A percentile compares a stretch with the other conserved stretches of the same genome.
phyloP scores from a whole-genome alignment of 2,888 invertebrate genomes.

The Ophion slaviceki region DNA sequence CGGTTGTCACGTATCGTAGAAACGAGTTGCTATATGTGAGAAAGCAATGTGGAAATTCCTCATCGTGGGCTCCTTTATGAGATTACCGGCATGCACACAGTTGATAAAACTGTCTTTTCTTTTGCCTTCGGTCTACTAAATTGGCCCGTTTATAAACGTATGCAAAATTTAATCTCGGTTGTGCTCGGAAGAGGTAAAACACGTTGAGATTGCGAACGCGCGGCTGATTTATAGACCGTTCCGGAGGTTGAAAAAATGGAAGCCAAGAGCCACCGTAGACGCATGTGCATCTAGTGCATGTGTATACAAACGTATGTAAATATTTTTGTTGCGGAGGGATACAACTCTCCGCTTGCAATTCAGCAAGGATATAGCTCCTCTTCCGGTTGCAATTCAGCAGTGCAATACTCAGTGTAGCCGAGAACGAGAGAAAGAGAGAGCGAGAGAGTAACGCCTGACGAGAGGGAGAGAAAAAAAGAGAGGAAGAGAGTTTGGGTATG shows the following conservation, averaged over 20 bases:
- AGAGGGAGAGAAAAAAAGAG: neutral
- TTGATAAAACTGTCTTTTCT: neutral
- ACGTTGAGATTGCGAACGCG: constrained; percentile 14
- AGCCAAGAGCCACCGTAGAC: neutral
- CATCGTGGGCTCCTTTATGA: neutral
- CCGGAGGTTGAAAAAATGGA: constrained; percentile 8
- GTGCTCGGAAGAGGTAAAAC: neutral
- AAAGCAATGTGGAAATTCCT: neutral
- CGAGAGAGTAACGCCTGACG: neutral
- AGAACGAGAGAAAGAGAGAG: constrained; percentile 1
- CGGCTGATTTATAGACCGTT: constrained; percentile 34
- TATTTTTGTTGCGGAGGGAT: constrained; percentile 4
- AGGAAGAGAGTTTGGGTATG: constrained; percentile 11
- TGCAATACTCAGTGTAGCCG: neutral
- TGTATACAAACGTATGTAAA: constrained; percentile 21
- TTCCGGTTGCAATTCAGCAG: constrained; percentile 8
- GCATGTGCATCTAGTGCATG: neutral
- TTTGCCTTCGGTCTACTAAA: neutral
- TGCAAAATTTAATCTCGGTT: constrained; percentile 39
- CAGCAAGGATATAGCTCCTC: neutral
- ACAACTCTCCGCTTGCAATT: constrained; percentile 11
- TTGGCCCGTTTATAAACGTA: constrained; percentile 9
- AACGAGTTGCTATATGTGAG: neutral
- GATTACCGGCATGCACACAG: neutral
- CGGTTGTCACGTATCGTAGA: neutral